A percentile compares a stretch with the other conserved stretches of the same genome.
Evolutionary conservation across 2,113 vertebrate species (phyloP).

Genomic region (Regulus satrapa): DNA sequence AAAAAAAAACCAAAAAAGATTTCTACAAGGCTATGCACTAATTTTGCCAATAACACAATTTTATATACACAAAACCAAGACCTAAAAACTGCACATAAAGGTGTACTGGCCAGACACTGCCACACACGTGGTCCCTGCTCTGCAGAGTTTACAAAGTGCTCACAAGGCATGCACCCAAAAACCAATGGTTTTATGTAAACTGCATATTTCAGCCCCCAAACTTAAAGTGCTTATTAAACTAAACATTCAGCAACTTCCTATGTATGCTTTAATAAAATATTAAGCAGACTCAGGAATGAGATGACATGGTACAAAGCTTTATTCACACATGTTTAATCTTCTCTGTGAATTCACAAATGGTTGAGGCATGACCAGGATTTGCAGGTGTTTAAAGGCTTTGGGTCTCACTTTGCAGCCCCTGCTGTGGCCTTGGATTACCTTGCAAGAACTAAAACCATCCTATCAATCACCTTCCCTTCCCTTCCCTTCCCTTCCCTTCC

Average conservation of each 20-base stretch:
- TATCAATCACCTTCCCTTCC: neutral
- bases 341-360: neutral
- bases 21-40: neutral
- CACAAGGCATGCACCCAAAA: neutral
- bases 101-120: neutral
- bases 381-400: conserved; percentile 24
- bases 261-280: conserved; percentile 20
- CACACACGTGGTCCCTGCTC: rapidly evolving
- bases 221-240: neutral
- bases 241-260: neutral
- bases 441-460: conserved; percentile 9
- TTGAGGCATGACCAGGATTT: neutral
- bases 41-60: neutral
- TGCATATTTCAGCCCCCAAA: neutral
- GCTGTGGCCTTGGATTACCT: neutral
- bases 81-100: neutral
- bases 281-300: neutral
- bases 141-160: neutral
- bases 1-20: too few relatives aligned
- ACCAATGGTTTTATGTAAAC: neutral
- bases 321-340: neutral
- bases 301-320: neutral
- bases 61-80: neutral
- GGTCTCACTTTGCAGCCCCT: neutral
- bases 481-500: too few relatives aligned